phyloP scores from a whole-genome alignment of 2,797 vertebrate genomes.

The Kryptopterus vitreolus region DNA sequence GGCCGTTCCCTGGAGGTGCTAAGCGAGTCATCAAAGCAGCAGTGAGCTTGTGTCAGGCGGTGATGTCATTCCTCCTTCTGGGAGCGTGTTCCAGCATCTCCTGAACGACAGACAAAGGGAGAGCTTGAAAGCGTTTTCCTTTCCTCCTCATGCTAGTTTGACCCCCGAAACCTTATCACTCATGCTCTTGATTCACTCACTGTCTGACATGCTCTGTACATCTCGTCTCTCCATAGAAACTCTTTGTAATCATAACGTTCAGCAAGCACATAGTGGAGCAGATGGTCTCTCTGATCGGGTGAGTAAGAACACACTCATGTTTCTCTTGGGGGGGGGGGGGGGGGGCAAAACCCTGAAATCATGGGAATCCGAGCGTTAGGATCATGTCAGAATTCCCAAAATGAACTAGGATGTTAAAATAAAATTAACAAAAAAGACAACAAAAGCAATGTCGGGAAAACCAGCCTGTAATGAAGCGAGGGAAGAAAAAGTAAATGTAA shows the following conservation, averaged over 20 bases:
- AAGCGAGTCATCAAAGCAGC: slow-evolving; percentile 53
- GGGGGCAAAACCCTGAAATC: slow-evolving; percentile 24
- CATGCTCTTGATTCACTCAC: slow-evolving; percentile 53
- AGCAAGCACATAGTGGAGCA: slow-evolving; percentile 99
- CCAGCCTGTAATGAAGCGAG: not conserved
- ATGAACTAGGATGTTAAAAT: slow-evolving; percentile 1
- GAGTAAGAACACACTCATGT: slow-evolving; percentile 71
- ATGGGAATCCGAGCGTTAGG: not conserved
- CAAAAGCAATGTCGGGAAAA: not conserved
- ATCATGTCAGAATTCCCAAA: slow-evolving; percentile 8
- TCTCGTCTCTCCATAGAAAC: slow-evolving; percentile 82
- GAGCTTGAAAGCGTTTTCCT: slow-evolving; percentile 28
- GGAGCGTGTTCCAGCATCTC: slow-evolving; percentile 55
- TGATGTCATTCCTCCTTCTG: slow-evolving; percentile 65
- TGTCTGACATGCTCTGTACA: slow-evolving; percentile 44
- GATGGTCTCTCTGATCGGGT: slow-evolving; percentile 98
- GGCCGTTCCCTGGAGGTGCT: slow-evolving; percentile 56
- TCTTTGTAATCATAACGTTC: slow-evolving; percentile 97
- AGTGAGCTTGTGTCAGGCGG: slow-evolving; percentile 59
- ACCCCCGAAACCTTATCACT: slow-evolving; percentile 16
- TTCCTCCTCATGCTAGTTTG: slow-evolving; percentile 10
- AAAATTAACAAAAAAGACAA: too few relatives aligned
- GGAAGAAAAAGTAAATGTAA: too few relatives aligned
- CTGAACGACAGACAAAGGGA: slow-evolving; percentile 60
- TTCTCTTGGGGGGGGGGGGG: not conserved